Conservation (phyloP, 2,888 invertebrate species). For the Ganaspis brasiliensis region DNA sequence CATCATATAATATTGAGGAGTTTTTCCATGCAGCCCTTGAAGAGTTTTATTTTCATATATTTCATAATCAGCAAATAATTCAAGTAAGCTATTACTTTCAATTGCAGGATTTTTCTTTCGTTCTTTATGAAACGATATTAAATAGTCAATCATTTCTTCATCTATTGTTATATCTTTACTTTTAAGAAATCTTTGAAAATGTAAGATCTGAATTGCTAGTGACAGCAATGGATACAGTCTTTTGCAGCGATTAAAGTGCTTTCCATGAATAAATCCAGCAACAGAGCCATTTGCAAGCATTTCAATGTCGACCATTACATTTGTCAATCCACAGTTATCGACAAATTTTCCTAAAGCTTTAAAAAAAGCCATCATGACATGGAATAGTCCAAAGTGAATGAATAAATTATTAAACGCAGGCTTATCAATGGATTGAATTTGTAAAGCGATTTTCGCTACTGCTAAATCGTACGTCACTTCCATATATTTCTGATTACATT, state of each 20-base stretch:
- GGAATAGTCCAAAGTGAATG: conserved; percentile 65
- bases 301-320: conserved; percentile 58
- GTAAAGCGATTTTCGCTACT: conserved; percentile 63
- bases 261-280: conserved; percentile 57
- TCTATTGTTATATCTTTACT: conserved; percentile 46
- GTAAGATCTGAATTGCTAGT: conserved; percentile 55
- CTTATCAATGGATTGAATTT: conserved; percentile 62
- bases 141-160: conserved; percentile 41
- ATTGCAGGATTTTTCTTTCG: conserved; percentile 18
- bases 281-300: conserved; percentile 62
- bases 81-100: conserved; percentile 47
- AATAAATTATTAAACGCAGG: conserved; percentile 62
- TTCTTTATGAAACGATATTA: conserved; percentile 11
- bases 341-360: conserved; percentile 70
- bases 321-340: conserved; percentile 62
- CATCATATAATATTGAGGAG: conserved; percentile 68
- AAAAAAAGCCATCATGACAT: conserved; percentile 66
- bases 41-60: conserved; percentile 58
- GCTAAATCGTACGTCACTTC: no score
- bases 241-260: conserved; percentile 60
- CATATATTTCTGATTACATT: no score
- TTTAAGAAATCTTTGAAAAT: conserved; percentile 64
- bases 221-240: conserved; percentile 49
- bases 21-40: conserved; percentile 67
- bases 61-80: conserved; percentile 56